These are phyloP conservation scores for Hydriomena furcata DNA, from an alignment of 2,888 invertebrate genomes.

Conservation along the genomic window DNA sequence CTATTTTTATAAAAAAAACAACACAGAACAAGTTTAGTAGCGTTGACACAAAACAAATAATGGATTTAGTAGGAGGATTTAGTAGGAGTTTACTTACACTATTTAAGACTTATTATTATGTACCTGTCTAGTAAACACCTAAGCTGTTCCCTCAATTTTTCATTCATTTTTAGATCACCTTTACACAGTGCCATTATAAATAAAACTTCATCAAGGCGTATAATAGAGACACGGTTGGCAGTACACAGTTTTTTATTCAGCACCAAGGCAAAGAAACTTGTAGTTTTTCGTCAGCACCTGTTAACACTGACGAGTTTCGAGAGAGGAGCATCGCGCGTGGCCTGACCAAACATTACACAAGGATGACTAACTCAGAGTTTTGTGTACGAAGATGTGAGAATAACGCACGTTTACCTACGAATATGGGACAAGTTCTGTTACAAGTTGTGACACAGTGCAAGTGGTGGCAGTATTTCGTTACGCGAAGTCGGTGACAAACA, in stretches of 20 bases:
- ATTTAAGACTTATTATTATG: too few relatives aligned
- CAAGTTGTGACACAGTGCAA: conserved; percentile 50
- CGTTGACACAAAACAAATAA: too few relatives aligned
- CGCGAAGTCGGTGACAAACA: conserved; percentile 6
- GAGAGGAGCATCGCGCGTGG: conserved; percentile 41
- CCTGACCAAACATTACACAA: conserved; percentile 49
- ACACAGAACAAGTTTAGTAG: neutral
- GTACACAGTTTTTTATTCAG: conserved; percentile 1
- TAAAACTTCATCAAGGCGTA: neutral
- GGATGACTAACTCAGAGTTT: conserved; percentile 62
- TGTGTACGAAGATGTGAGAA: conserved; percentile 58
- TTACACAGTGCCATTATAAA: conserved; percentile 30
- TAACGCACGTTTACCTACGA: conserved; percentile 52
- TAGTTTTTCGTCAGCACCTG: conserved; percentile 36
- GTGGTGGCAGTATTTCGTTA: conserved; percentile 42
- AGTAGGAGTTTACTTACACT: too few relatives aligned
- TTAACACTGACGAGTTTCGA: conserved; percentile 33
- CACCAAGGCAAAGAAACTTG: conserved; percentile 23
- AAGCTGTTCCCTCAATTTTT: conserved; percentile 52
- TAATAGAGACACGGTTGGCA: neutral
- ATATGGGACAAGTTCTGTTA: conserved; percentile 69
- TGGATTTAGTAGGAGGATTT: too few relatives aligned
- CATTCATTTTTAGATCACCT: conserved; percentile 48
- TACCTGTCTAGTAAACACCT: conserved; percentile 57
- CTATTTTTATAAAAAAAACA: conserved; percentile 3